Conservation (phyloP, 2,113 vertebrate genomes). For the Ceuthmochares aereus region DNA sequence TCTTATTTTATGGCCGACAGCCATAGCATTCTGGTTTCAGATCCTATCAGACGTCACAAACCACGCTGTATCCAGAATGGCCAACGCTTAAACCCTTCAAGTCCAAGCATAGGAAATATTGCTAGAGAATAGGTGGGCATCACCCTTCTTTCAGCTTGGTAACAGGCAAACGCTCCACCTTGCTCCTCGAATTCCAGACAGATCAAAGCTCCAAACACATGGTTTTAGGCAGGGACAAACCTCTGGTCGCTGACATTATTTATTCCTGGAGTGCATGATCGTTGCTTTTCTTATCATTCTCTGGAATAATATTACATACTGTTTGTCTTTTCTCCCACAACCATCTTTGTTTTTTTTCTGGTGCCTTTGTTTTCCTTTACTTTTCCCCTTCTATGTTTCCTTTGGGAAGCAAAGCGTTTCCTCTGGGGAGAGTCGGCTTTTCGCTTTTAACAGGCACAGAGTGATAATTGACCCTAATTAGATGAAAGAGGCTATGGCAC, state of each 20-base stretch:
- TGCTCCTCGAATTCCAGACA: neutral
- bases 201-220: neutral
- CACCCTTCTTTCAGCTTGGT: neutral
- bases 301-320: neutral
- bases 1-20: constrained; percentile 34
- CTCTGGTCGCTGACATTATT: neutral
- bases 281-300: neutral
- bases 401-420: neutral
- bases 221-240: neutral
- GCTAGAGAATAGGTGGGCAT: neutral
- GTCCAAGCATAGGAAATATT: neutral
- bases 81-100: neutral
- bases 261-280: neutral
- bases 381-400: neutral
- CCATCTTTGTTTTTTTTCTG: neutral
- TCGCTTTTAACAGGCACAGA: neutral
- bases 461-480: constrained; percentile 46
- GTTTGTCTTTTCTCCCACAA: neutral
- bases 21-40: constrained; percentile 27
- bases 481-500: neutral
- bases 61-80: neutral
- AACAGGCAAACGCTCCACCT: neutral
- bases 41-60: constrained; percentile 47
- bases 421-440: neutral
- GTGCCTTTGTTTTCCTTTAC: neutral